These are phyloP conservation scores for Julus scanicus DNA, from an alignment of 2,888 invertebrate species.

Conservation along the genomic window DNA sequence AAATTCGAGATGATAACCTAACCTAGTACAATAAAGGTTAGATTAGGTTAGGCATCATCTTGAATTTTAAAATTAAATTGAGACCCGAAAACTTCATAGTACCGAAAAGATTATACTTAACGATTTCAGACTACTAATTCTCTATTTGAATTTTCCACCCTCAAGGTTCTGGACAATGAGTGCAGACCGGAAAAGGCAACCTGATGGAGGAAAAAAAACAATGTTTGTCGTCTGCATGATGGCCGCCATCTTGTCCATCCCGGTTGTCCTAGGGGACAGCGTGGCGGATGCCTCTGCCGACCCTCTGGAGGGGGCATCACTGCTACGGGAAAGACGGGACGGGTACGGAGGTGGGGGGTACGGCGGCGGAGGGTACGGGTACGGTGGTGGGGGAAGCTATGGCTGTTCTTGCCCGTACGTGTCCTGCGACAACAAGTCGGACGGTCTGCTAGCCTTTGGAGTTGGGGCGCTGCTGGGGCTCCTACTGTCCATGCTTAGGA, in stretches of 20 bases:
- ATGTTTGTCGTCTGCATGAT: neutral
- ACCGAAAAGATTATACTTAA: too few species aligned
- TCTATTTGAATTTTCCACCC: too few species aligned
- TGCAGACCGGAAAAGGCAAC: too few species aligned
- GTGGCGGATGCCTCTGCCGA: neutral
- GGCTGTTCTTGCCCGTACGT: conserved; percentile 55
- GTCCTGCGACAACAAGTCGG: conserved; percentile 52
- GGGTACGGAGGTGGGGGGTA: conserved; percentile 41
- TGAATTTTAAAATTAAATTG: too few species aligned
- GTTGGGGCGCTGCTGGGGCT: conserved; percentile 56
- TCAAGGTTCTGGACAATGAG: too few species aligned
- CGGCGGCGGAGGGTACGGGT: neutral
- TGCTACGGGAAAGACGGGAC: conserved; percentile 48
- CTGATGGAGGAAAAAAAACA: too few species aligned
- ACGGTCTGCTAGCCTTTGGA: conserved; percentile 55
- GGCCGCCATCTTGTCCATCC: neutral
- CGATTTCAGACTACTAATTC: too few species aligned
- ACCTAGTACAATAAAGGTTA: too few species aligned
- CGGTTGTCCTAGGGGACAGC: neutral
- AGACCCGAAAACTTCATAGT: too few species aligned
- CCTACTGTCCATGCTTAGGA: conserved; percentile 52
- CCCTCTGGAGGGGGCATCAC: neutral
- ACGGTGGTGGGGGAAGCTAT: conserved; percentile 51
- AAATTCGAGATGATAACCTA: too few species aligned
- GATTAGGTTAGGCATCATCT: too few species aligned